Percentiles rank a stretch among this genome's conserved stretches.
phyloP scores from a whole-genome alignment of 1,140 invertebrate genomes.

The Leptopilina boulardi region DNA sequence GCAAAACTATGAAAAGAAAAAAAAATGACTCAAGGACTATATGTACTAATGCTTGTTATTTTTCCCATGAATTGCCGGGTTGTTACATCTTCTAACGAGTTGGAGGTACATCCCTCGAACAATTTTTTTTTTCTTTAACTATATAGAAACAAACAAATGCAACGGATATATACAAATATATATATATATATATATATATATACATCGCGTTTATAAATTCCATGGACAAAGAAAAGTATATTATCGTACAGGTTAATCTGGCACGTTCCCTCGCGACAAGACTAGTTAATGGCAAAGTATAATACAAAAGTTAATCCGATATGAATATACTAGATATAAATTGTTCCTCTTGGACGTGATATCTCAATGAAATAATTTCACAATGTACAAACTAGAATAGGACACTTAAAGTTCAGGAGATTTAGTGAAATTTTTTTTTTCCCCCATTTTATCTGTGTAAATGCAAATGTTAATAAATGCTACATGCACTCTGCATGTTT shows the following conservation, averaged over 20 bases:
- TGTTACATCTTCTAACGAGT: constrained; percentile 11
- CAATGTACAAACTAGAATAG: background rate
- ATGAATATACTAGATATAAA: background rate
- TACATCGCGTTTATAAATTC: constrained; percentile 1
- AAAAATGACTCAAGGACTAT: background rate
- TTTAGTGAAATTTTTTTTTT: background rate
- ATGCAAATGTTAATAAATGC: constrained; percentile 15
- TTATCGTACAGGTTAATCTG: background rate
- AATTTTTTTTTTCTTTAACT: background rate
- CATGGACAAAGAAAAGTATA: constrained; percentile 15
- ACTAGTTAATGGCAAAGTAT: constrained; percentile 6
- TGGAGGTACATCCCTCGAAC: background rate
- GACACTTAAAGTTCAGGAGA: background rate
- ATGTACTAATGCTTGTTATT: constrained; percentile 14
- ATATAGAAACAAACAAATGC: background rate
- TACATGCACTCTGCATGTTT: background rate
- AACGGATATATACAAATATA: background rate
- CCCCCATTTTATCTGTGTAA: background rate
- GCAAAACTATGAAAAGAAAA: background rate
- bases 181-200: background rate
- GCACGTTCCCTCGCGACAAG: constrained; percentile 24
- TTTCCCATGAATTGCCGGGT: constrained; percentile 18
- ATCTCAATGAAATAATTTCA: constrained; percentile 2
- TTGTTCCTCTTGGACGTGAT: constrained; percentile 4
- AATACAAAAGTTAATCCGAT: constrained; percentile 23